These are phyloP conservation scores for Oasisia sp. DNA, from an alignment of 2,888 invertebrate genomes.

Conservation along the genomic window DNA sequence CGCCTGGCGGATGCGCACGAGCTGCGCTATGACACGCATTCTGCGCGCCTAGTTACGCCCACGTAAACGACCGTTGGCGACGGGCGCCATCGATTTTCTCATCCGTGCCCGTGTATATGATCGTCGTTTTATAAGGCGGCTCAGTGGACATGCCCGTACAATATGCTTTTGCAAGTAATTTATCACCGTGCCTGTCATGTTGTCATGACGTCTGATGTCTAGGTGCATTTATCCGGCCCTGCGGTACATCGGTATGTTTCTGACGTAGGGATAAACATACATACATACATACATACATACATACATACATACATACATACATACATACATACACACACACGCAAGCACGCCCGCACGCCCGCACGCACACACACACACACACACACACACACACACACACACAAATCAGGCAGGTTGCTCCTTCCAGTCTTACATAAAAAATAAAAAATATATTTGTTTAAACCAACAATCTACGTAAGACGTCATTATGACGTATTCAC, in stretches of 20 bases:
- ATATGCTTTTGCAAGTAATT: slow-evolving; percentile 1
- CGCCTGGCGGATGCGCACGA: neutral
- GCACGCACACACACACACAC: too few species aligned
- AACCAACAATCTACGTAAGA: neutral
- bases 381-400: too few species aligned
- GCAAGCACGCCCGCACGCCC: too few species aligned
- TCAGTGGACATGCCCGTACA: neutral
- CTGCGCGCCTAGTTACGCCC: neutral
- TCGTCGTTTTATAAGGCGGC: neutral
- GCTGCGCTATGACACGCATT: neutral
- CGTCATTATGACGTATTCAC: neutral
- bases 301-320: too few species aligned
- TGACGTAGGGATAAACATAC: neutral
- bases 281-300: neutral
- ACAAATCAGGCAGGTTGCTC: neutral
- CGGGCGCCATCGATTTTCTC: slow-evolving; percentile 1
- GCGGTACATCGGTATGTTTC: neutral
- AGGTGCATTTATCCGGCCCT: neutral
- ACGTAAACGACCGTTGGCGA: neutral
- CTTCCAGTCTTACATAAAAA: neutral
- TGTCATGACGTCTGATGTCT: neutral
- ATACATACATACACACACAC: too few species aligned
- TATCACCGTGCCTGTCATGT: neutral
- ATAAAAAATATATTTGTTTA: neutral
- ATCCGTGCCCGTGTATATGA: neutral